Percentiles rank a stretch among this genome's conserved stretches.
phyloP scores from a whole-genome alignment of 2,113 vertebrate genomes.

The Coreoperca whiteheadi region DNA sequence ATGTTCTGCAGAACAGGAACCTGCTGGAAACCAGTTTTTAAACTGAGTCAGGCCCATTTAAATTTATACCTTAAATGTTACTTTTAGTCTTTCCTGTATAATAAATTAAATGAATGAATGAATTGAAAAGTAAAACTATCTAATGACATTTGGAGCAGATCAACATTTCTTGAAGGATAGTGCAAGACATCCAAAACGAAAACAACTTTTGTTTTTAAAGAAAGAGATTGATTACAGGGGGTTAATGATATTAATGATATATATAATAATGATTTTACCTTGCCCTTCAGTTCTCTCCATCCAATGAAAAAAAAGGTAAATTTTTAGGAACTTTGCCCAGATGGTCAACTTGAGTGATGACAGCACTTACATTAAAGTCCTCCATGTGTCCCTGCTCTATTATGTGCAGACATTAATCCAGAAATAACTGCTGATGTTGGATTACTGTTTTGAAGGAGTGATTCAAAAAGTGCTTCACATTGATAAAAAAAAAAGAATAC shows the following conservation, averaged over 20 bases:
- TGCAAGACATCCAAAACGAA: neutral
- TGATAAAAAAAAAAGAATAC: neutral
- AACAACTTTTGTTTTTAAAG: neutral
- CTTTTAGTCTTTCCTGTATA: too few species aligned
- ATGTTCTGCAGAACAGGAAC: too few species aligned
- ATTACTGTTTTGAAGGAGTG: neutral
- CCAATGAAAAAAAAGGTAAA: neutral
- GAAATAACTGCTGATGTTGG: neutral
- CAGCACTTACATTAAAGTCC: neutral
- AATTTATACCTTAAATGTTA: too few species aligned
- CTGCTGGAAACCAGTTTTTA: too few species aligned
- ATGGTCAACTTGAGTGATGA: slow-evolving; percentile 2
- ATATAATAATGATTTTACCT: too few species aligned
- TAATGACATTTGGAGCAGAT: neutral
- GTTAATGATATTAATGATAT: too few species aligned
- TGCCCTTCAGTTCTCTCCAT: too few species aligned
- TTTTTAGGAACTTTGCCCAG: neutral
- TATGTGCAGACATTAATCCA: neutral
- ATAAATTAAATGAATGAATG: too few species aligned
- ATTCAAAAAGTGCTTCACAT: neutral
- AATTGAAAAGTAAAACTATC: neutral
- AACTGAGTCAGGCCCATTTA: too few species aligned
- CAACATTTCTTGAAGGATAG: neutral
- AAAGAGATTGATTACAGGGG: neutral
- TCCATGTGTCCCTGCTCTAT: neutral